Percentiles rank a stretch among this genome's conserved stretches.
phyloP scores from a whole-genome alignment of 2,113 vertebrate species.

The Hylia prasina region DNA sequence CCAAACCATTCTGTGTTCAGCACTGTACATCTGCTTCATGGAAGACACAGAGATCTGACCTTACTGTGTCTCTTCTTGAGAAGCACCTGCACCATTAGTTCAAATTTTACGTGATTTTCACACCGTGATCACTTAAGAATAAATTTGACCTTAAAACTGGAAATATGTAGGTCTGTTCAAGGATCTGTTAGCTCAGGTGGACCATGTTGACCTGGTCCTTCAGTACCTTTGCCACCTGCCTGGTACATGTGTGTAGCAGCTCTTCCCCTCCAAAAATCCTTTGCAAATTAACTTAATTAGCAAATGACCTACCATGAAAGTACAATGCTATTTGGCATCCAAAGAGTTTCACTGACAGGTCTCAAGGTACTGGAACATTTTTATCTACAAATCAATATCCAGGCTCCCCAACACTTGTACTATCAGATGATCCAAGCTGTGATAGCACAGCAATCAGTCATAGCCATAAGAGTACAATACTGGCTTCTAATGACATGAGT shows the following conservation, averaged over 20 bases:
- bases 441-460: conserved; percentile 71
- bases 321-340: conserved; percentile 8
- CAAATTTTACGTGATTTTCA: background rate
- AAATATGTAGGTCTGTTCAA: background rate
- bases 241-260: fast-evolving
- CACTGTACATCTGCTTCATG: background rate
- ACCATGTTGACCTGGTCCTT: background rate
- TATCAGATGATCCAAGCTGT: conserved; percentile 76
- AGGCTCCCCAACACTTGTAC: conserved; percentile 67
- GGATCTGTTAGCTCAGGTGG: background rate
- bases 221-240: background rate
- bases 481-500: conserved; percentile 62
- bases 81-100: background rate
- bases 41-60: background rate
- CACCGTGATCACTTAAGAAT: background rate
- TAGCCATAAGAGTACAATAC: conserved; percentile 72
- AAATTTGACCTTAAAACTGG: background rate
- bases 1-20: background rate
- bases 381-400: conserved; percentile 79
- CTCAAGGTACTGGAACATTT: conserved; percentile 48
- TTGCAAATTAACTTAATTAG: conserved; percentile 63
- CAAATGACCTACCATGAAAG: conserved; percentile 47
- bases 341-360: conserved; percentile 40
- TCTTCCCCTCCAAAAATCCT: background rate
- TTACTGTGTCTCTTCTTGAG: background rate